A percentile compares a stretch with the other conserved stretches of the same genome.
phyloP scores from a whole-genome alignment of 2,797 vertebrate species.

The Sus cebifrons region DNA sequence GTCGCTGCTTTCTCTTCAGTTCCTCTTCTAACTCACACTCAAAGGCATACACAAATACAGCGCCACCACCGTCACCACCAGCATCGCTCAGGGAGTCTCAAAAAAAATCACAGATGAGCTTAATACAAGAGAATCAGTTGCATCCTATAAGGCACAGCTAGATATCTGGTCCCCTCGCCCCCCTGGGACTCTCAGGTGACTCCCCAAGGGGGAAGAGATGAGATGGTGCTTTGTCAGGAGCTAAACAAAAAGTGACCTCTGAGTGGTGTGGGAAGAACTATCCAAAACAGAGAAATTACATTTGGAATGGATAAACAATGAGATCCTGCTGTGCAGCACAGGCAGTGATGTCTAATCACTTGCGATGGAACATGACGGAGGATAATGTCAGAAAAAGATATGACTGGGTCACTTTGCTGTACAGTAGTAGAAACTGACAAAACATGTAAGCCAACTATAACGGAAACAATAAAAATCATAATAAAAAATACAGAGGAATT shows the following conservation, averaged over 20 bases:
- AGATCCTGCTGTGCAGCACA: too few species aligned
- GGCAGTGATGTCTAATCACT: too few species aligned
- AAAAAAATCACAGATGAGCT: not conserved
- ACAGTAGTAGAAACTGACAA: too few species aligned
- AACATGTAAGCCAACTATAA: too few species aligned
- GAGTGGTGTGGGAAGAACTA: not conserved
- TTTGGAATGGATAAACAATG: too few species aligned
- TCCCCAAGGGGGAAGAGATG: not conserved
- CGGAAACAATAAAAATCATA: too few species aligned
- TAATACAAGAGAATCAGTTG: not conserved
- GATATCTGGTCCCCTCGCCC: not conserved
- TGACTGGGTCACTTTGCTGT: too few species aligned
- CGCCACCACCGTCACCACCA: not conserved
- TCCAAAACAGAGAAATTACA: not conserved
- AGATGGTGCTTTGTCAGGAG: not conserved
- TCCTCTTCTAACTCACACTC: not conserved
- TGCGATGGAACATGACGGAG: too few species aligned
- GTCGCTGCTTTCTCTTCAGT: not conserved
- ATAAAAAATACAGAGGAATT: not conserved
- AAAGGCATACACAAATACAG: rapidly evolving
- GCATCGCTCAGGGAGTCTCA: not conserved
- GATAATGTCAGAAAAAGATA: too few species aligned
- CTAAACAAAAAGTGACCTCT: not conserved
- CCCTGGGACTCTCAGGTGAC: not conserved
- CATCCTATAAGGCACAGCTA: not conserved